Evolutionary conservation across 2,113 vertebrate species (phyloP), one percentile per base, ranked within the genome.

Genomic region (Myxocyprinus asiaticus): DNA sequence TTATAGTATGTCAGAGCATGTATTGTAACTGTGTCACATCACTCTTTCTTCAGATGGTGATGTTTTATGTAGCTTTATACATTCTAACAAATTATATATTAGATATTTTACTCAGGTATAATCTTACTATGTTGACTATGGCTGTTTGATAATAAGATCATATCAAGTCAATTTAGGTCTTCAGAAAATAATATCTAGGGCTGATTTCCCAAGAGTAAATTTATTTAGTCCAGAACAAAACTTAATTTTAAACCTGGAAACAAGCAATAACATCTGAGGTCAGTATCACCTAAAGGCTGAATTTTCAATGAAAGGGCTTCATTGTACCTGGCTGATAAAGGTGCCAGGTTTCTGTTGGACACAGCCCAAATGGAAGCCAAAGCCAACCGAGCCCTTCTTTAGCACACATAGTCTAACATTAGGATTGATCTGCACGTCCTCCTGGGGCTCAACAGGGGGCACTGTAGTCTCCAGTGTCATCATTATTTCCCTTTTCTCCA

Each of bases 281-380:
- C 22, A 65, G 59, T 65, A 65, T 76, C 22, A 6, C 65, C 5
- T 65, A 65, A 65, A 53, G 74, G 12, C 48, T n/a, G 33, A 76
- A 51, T 76, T 76, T 15, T 45, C 58, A 63, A 45, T 74, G 71
- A 74, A 74, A 63, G 58, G 47, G 7, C 45, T 79, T 50, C 48
- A 61, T 65, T 76, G 66, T 82, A 95, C 95, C 93, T 94, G 89
- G 64, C 89, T 90, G 78, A 93, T 83, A 76, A 92, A 91, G 43
- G 90, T 86, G 65, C 77, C 81, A n/a, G 88, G 82, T 79, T 78
- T 83, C 15, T 78, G 64, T 7, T 86, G 86, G 33, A 87, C 22
- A 51, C 84, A 88, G 72, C 88, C 74, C 80, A 95, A 84, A 85
- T 91, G 90, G 85, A 93, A 94, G 69, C 90, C 89, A 0, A 93